Evolutionary conservation across 2,888 invertebrate species (phyloP), one percentile per base, ranked within the genome.

Genomic region (Cremastinae sp.): DNA sequence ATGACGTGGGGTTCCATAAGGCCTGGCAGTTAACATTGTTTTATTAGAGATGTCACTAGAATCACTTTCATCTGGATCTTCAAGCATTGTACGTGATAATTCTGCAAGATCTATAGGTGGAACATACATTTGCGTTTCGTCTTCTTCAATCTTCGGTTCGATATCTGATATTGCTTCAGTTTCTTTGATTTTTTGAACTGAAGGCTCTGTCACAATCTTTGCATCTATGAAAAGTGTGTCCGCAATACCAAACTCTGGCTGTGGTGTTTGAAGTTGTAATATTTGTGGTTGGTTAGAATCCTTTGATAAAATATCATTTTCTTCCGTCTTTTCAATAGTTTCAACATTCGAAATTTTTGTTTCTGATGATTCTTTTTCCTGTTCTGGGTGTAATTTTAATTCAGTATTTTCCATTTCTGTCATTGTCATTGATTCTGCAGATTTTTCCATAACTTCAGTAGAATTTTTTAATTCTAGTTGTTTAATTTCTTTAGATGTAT

Each of bases 21-120:
- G 88, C 59, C 82, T 79, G 3, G 84, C 83, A 28, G 83, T 84
- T 64, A 89, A 71, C 78, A 86, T 86, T 12, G 89, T 89, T 78
- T 87, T 86, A 71, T 84, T 84, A 2, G 89, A 88, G 75, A 87
- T 79, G 74, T 89, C 88, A 78, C 85, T 85, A 7, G 87, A 88
- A 68, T 89, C 88, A 77, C 85, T 87, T 12, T 87, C 85, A 2
- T 85, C 81, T 8, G 81, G 82, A 64, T 83, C 81, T n/a, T 84
- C 85, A 41, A 76, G 53, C 34, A 73, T 68, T 8, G 58, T 47
- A 1, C 73, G 51, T n/a, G 75, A 56, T 49, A 75, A 68, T 59
- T 78, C 78, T n/a, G 18, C 47, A n/a, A 78, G 66, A 66, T 68
- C 53, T 22, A 72, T 58, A 0, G 64, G 51, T 22, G 71, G 71